Evolutionary conservation across 2,797 vertebrate genomes (phyloP).

Genomic region (Crax fasciolata): DNA sequence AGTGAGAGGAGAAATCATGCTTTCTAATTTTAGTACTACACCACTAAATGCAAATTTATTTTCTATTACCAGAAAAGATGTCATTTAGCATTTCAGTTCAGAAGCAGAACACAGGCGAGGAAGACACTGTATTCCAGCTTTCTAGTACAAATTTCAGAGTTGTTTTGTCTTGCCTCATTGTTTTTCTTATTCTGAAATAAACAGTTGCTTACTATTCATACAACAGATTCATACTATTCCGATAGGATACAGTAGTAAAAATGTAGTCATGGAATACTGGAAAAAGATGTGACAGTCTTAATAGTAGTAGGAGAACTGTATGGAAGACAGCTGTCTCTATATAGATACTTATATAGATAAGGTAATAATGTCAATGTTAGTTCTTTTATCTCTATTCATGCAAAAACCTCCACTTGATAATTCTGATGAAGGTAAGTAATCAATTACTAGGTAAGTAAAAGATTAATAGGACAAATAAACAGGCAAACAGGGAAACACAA

Average conservation of each 20-base stretch:
- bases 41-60: background rate
- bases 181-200: background rate
- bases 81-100: background rate
- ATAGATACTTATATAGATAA: accelerated
- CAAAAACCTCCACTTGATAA: background rate
- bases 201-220: background rate
- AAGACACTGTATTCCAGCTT: background rate
- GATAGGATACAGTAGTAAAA: background rate
- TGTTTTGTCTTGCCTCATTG: background rate
- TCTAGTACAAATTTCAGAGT: background rate
- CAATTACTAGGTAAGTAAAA: background rate
- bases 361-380: background rate
- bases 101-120: background rate
- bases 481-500: accelerated
- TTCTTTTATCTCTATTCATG: background rate
- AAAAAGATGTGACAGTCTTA: background rate
- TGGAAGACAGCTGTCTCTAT: background rate
- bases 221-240: background rate
- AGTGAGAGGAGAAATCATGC: background rate
- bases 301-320: background rate
- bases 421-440: background rate
- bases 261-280: background rate
- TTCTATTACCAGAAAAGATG: background rate
- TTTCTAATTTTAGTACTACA: background rate
- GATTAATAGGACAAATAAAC: background rate